These are phyloP conservation scores for Melopsittacus undulatus DNA, from an alignment of 2,797 vertebrate genomes.

Conservation along the genomic window DNA sequence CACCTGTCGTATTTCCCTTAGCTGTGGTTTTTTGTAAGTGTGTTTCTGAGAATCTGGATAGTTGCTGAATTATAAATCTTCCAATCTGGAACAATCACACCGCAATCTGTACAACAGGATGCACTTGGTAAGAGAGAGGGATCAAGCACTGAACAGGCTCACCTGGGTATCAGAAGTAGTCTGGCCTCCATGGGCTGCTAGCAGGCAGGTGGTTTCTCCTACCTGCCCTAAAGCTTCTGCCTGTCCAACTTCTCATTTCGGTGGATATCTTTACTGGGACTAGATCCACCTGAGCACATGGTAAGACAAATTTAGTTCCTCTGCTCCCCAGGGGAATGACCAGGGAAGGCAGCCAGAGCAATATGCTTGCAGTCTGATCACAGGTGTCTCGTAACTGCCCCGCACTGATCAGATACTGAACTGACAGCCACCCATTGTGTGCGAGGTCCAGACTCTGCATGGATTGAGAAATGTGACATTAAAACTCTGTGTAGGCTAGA, in stretches of 20 bases:
- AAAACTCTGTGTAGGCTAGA: neutral
- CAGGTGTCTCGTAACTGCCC: accelerated
- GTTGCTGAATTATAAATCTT: neutral
- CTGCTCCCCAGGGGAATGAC: neutral
- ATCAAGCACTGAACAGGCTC: neutral
- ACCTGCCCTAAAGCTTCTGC: neutral
- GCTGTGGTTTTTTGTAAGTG: neutral
- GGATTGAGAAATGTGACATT: neutral
- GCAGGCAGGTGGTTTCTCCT: neutral
- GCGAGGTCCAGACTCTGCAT: neutral
- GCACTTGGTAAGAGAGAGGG: neutral
- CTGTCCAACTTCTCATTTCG: neutral
- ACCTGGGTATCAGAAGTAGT: neutral
- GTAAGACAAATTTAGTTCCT: neutral
- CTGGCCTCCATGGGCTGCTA: neutral
- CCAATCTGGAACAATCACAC: neutral
- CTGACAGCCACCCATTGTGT: neutral
- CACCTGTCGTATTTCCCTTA: constrained; percentile 37
- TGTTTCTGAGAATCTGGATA: constrained; percentile 26
- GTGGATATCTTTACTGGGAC: neutral
- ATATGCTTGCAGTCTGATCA: accelerated
- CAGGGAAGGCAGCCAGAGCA: neutral
- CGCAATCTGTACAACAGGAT: neutral
- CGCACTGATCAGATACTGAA: accelerated
- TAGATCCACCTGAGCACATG: neutral